These are phyloP conservation scores for Physella acuta DNA, from an alignment of 1,140 invertebrate genomes.

Conservation along the genomic window DNA sequence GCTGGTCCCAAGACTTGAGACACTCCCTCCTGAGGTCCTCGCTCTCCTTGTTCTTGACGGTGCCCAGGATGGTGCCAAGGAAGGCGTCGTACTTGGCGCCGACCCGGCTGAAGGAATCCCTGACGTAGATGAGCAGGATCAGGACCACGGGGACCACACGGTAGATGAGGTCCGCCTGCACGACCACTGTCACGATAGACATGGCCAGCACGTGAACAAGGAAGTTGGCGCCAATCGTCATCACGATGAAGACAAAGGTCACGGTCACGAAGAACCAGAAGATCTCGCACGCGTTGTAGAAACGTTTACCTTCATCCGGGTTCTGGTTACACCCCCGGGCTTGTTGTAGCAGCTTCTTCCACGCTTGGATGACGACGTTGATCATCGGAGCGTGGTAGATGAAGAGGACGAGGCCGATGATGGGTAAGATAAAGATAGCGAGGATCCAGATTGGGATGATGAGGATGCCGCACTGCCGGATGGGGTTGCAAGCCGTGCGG, in stretches of 20 bases:
- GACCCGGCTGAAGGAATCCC: conserved; percentile 23
- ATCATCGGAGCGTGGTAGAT: neutral
- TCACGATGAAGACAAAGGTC: conserved; percentile 20
- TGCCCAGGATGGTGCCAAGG: neutral
- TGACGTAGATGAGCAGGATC: conserved; percentile 23
- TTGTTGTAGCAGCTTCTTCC: neutral
- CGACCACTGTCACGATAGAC: conserved; percentile 15
- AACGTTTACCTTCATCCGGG: neutral
- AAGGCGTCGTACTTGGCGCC: conserved; percentile 9
- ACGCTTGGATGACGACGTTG: neutral
- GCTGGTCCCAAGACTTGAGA: conserved; percentile 6
- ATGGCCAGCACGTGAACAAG: conserved; percentile 23
- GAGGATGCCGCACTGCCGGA: conserved; percentile 2
- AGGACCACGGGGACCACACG: conserved; percentile 20
- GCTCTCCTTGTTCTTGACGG: conserved; percentile 3
- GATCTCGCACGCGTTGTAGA: neutral
- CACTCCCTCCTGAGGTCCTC: conserved; percentile 14
- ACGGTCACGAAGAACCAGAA: conserved; percentile 22
- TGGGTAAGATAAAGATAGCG: neutral
- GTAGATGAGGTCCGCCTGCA: conserved; percentile 16
- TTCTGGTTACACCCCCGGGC: neutral
- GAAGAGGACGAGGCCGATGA: neutral
- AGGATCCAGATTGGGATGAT: neutral
- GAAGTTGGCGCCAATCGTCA: conserved; percentile 22
- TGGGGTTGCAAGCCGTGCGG: neutral